A percentile compares a stretch with the other conserved stretches of the same genome.
These are phyloP conservation scores for Itoplectis maculator DNA, from an alignment of 2,888 invertebrate species.

Conservation along the genomic window DNA sequence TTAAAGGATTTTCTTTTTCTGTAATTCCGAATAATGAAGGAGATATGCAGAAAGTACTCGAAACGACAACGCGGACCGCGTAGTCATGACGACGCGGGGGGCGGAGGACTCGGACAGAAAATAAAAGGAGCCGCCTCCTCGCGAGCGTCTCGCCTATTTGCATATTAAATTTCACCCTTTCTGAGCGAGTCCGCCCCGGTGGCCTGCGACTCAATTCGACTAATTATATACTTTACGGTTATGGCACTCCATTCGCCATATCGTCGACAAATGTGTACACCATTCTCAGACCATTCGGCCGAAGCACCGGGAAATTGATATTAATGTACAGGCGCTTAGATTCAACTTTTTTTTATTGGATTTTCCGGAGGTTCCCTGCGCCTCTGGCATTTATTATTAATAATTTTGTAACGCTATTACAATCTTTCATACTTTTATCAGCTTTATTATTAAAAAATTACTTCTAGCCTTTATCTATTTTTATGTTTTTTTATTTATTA, in stretches of 20 bases:
- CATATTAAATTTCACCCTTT: slow-evolving; percentile 77
- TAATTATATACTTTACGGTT: slow-evolving; percentile 48
- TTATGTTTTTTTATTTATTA: not conserved
- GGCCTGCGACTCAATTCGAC: slow-evolving; percentile 37
- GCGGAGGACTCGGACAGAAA: slow-evolving; percentile 25
- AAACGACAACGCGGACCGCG: slow-evolving; percentile 36
- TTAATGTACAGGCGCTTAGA: not conserved
- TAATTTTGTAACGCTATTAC: not conserved
- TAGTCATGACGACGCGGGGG: slow-evolving; percentile 8
- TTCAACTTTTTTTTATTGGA: not conserved
- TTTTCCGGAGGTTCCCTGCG: not conserved
- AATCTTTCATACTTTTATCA: not conserved
- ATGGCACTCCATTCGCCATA: not conserved
- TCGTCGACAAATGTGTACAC: slow-evolving; percentile 1
- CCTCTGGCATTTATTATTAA: not conserved
- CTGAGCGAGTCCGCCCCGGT: slow-evolving; percentile 44
- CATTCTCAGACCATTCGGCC: not conserved
- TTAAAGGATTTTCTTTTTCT: slow-evolving; percentile 69
- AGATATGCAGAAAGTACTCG: slow-evolving; percentile 79
- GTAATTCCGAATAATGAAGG: slow-evolving; percentile 77
- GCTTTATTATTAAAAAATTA: not conserved
- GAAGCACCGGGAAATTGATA: slow-evolving; percentile 9
- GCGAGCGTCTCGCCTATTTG: slow-evolving; percentile 76
- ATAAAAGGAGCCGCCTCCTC: slow-evolving; percentile 69
- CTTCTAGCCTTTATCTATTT: too few species aligned